These are phyloP conservation scores for Onchidella celtica DNA, from an alignment of 2,888 invertebrate genomes.

Conservation along the genomic window DNA sequence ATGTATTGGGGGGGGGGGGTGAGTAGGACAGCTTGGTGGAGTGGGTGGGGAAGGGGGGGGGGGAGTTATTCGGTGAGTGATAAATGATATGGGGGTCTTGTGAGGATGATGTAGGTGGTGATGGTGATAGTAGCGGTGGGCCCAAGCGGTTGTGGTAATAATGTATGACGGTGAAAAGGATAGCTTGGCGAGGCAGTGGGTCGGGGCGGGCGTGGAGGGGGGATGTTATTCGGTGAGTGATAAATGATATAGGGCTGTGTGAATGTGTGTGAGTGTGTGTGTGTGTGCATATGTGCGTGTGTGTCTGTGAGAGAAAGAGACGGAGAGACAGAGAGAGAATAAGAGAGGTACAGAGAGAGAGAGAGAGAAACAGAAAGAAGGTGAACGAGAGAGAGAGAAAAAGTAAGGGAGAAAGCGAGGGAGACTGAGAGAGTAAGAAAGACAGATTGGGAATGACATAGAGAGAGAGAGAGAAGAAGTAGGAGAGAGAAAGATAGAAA, in stretches of 20 bases:
- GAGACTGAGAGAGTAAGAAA: background rate
- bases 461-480: background rate
- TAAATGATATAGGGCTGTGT: background rate
- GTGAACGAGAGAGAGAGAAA: slow-evolving; percentile 13
- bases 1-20: too few relatives aligned
- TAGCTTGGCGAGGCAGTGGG: background rate
- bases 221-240: background rate
- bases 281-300: slow-evolving; percentile 3
- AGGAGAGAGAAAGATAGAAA: background rate
- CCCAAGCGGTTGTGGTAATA: background rate
- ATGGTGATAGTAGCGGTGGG: background rate
- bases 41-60: too few relatives aligned
- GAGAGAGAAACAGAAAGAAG: slow-evolving; percentile 16
- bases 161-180: background rate
- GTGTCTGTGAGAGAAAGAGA: slow-evolving; percentile 22
- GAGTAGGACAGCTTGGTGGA: too few relatives aligned
- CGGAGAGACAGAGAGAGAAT: slow-evolving; percentile 32
- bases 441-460: slow-evolving; percentile 3
- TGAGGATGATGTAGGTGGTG: slow-evolving; percentile 19
- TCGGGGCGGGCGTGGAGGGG: background rate
- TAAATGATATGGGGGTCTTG: background rate
- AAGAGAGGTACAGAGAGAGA: slow-evolving; percentile 31
- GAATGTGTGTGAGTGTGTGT: background rate
- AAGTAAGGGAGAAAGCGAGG: background rate
- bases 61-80: too few relatives aligned